phyloP scores from a whole-genome alignment of 2,113 vertebrate genomes.

The Mystacornis crossleyi region DNA sequence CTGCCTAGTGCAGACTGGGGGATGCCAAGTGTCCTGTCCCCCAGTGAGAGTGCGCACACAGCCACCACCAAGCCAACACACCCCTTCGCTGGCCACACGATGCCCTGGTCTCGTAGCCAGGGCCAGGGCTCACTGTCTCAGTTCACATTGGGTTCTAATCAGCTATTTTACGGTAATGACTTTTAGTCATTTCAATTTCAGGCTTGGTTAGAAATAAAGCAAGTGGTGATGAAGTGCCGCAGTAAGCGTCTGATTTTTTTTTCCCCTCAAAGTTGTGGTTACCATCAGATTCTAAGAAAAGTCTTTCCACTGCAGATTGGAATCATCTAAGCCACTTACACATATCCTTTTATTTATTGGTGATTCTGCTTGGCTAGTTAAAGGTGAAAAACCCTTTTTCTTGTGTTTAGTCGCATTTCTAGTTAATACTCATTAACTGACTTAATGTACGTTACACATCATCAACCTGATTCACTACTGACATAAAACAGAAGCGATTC shows the following conservation, averaged over 20 bases:
- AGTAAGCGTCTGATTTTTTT: conserved; percentile 33
- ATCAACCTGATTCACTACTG: conserved; percentile 59
- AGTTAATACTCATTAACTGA: conserved; percentile 58
- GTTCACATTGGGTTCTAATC: neutral
- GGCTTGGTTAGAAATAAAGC: conserved; percentile 19
- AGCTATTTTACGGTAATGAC: conserved; percentile 41
- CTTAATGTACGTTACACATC: conserved; percentile 57
- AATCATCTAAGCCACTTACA: conserved; percentile 45
- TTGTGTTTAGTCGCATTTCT: conserved; percentile 53
- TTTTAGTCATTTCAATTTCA: conserved; percentile 42
- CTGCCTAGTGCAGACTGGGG: neutral
- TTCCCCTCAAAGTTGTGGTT: conserved; percentile 44
- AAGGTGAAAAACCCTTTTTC: conserved; percentile 27
- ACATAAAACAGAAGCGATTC: conserved; percentile 65
- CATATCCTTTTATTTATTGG: conserved; percentile 45
- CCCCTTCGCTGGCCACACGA: fast-evolving
- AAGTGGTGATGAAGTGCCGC: conserved; percentile 4
- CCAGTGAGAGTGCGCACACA: neutral
- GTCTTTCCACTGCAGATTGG: conserved; percentile 59
- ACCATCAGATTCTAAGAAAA: conserved; percentile 61
- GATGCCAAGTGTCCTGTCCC: neutral
- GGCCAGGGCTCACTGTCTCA: neutral
- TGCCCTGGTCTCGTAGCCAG: neutral
- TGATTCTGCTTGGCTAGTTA: conserved; percentile 2
- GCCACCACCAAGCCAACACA: neutral